A percentile compares a stretch with the other conserved stretches of the same genome.
Conservation (phyloP, 64 coral and sea anemone species). For the Actinia tenebrosa region DNA sequence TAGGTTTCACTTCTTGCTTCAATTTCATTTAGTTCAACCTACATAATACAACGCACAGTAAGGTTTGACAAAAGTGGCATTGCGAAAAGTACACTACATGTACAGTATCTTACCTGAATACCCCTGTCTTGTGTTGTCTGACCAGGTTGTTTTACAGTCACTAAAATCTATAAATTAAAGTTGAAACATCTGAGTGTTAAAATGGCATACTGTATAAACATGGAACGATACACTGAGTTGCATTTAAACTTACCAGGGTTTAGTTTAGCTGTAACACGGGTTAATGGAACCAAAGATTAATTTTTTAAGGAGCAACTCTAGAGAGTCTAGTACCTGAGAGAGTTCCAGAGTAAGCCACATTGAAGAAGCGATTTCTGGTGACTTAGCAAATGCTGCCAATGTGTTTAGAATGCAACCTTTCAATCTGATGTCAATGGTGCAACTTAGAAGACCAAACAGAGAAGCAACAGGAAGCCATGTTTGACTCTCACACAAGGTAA, state of each 20-base stretch:
- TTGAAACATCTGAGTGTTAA: too few relatives aligned
- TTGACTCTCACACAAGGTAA: slow-evolving; percentile 92
- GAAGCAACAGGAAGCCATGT: slow-evolving; percentile 91
- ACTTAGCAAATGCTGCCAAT: slow-evolving; percentile 87
- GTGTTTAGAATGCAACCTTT: slow-evolving; percentile 75
- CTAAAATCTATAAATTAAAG: slow-evolving; percentile 1
- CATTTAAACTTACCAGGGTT: too few relatives aligned
- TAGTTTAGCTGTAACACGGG: too few relatives aligned
- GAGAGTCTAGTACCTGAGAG: slow-evolving; percentile 56
- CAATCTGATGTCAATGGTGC: slow-evolving; percentile 66
- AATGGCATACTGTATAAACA: too few relatives aligned
- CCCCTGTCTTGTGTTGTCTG: slow-evolving; percentile 23
- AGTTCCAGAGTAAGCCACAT: slow-evolving; percentile 91
- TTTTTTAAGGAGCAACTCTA: neutral
- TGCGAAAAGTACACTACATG: too few relatives aligned
- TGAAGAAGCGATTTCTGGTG: slow-evolving; percentile 84
- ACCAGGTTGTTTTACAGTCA: slow-evolving; percentile 24
- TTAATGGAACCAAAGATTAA: neutral
- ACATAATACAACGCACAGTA: neutral
- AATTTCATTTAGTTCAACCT: slow-evolving; percentile 97
- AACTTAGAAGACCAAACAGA: slow-evolving; percentile 93
- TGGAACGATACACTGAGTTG: too few relatives aligned
- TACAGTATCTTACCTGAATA: slow-evolving; percentile 20
- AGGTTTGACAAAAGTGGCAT: too few relatives aligned
- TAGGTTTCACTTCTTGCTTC: slow-evolving; percentile 87